Conservation (phyloP, 2,113 vertebrate species). For the Chlamydotis undulata region DNA sequence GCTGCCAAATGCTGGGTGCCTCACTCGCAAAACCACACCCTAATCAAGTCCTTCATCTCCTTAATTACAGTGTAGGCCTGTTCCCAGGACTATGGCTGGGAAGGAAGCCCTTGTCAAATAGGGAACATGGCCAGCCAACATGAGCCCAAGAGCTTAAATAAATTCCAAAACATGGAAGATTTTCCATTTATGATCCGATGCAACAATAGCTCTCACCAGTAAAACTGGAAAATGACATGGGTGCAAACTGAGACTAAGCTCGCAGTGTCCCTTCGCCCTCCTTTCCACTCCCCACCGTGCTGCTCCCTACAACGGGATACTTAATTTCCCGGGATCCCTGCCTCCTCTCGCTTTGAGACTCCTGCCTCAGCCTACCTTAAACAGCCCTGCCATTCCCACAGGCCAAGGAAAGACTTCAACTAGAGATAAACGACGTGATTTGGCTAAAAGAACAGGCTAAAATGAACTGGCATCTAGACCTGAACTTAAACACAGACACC, state of each 20-base stretch:
- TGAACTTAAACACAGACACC: not conserved
- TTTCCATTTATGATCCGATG: not conserved
- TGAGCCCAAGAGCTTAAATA: not conserved
- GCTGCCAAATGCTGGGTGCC: conserved; percentile 27
- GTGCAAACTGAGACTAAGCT: not conserved
- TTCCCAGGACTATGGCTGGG: conserved; percentile 49
- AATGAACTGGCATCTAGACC: not conserved
- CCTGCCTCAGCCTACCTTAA: not conserved
- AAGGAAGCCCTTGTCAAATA: conserved; percentile 7
- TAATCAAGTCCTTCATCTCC: conserved; percentile 55
- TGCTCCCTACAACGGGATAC: not conserved
- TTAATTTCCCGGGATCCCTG: not conserved
- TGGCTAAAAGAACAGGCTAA: not conserved
- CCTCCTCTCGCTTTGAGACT: not conserved
- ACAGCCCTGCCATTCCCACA: not conserved
- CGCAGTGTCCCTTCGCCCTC: not conserved
- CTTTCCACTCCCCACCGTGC: not conserved
- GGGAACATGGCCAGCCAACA: not conserved
- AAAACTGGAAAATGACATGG: not conserved
- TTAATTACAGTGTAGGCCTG: conserved; percentile 47
- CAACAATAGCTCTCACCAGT: not conserved
- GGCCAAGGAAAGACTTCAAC: not conserved
- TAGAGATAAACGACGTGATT: not conserved
- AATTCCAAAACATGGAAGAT: not conserved
- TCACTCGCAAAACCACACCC: conserved; percentile 54